Evolutionary conservation across 2,888 invertebrate species (phyloP), one percentile per base, ranked within the genome.

Genomic region (Eristalis intricaria): DNA sequence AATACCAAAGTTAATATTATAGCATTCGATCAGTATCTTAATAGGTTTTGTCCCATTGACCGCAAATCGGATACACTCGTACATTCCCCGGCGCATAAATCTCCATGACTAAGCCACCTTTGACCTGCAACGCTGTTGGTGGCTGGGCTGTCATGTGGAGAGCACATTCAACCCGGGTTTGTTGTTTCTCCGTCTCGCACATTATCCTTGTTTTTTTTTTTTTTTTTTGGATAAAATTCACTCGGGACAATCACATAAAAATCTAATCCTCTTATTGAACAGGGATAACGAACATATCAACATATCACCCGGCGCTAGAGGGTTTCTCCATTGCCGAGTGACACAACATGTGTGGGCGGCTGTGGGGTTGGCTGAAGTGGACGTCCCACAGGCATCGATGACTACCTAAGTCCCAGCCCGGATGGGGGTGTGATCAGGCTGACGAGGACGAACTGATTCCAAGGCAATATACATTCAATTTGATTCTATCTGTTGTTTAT

Each of bases 21-120:
- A 80, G 87, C 76, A 87, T 84, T 84, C 87, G 87, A 87, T 87
- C 84, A 84, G 84, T 87, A 87, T 87, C 87, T 87, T 87, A 87
- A 87, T 87, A 84, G 87, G 87, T 87, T 87, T 87, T 87, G 84
- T 87, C 87, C 87, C 87, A 87, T 87, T 87, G 87, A 83, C 87
- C 87, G 76, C 87, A 87, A 87, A 87, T 87, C 87, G 80, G 83
- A 87, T 84, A 83, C 79, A 84, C 50, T 50, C 50, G 50, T 50
- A 50, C 84, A 79, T 75, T 79, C 63, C 60, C 66, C 29, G 50
- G 71, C 84, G 75, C 84, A 87, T 87, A 87, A 87, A 87, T 87
- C 87, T 87, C 75, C 75, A 84, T 80, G 79, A 75, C 80, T 84
- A 87, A 87, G 84, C 84, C 84, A 87, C 84, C 84, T 84, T 84